phyloP scores from a whole-genome alignment of 2,113 vertebrate species.

The Nothocercus nigrocapillus region DNA sequence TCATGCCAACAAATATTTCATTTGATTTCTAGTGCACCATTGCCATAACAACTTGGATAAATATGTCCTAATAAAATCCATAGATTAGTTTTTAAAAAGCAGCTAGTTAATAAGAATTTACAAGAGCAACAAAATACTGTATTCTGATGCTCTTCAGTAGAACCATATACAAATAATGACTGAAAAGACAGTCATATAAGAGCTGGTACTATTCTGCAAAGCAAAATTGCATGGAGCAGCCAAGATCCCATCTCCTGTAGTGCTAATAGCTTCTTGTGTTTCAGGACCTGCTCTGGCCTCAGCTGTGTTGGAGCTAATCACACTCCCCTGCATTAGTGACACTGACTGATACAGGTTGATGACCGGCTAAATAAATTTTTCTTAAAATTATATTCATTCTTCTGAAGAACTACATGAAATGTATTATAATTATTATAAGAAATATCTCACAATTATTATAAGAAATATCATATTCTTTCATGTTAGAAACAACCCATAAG shows the following conservation, averaged over 20 bases:
- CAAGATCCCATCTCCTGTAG: too few species aligned
- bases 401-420: not conserved
- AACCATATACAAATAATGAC: too few species aligned
- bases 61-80: constrained; percentile 28
- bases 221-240: not conserved
- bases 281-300: not conserved
- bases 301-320: not conserved
- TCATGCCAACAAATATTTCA: constrained; percentile 45
- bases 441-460: not conserved
- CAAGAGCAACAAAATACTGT: not conserved
- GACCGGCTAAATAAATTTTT: not conserved
- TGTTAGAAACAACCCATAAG: not conserved
- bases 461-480: not conserved
- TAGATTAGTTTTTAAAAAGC: not conserved
- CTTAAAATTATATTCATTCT: not conserved
- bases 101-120: constrained; percentile 11
- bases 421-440: not conserved
- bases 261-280: not conserved
- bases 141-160: not conserved
- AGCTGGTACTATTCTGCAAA: not conserved
- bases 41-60: constrained; percentile 56
- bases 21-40: constrained; percentile 62
- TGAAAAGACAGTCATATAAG: not conserved
- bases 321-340: not conserved
- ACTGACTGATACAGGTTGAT: not conserved